Base-by-base conservation (phyloP, 2,888 invertebrate genomes). In the Drosophila picticornis region DNA sequence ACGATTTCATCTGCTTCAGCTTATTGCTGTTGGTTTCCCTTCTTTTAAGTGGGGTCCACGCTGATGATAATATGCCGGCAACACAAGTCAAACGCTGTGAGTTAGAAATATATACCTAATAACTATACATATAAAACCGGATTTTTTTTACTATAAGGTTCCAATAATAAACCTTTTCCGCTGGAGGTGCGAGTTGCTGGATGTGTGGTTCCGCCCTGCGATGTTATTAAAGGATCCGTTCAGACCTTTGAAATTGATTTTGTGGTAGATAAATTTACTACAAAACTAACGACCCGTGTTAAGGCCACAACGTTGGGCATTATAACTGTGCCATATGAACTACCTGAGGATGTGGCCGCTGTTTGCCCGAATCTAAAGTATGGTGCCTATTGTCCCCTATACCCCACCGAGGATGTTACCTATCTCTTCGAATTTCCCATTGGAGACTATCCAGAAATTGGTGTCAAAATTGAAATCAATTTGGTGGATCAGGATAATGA, bases 361-460 rank as follows among this genome's bases (percentile, higher is more conserved):
- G 93, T 92, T 4, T 94, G 94, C 38, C 64, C 88, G 0, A 90
- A 92, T 70, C 86, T 93, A 0, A 69, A 88, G 76, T 81, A 88
- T 55, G 92, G 83, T 13, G 93, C 92, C 61, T 83, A 81, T 27
- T 94, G 94, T 68, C 93, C 93, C 0, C 77, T 94, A 0, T 92
- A 92, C 46, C 77, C 83, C 9, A 91, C 88, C 0, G 93, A 94
- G 68, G 91, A 92, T 81, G 92, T 89, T 0, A 91, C 91, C 4
- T 94, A 93, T 72, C 63, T 84, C 9, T 92, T 94, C 29, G 7
- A 53, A 0, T 91, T 94, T 55, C 92, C 92, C 27, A 86, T 93
- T 60, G 88, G 83, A 2, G 83, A 81, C 10, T 93, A 93, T 77
- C 93, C 93, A 0, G 92, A 93, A 70, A 90, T 93, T 27, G 83